Percentiles rank a stretch among this genome's conserved stretches.
phyloP scores from a whole-genome alignment of 2,113 vertebrate species.

The Hydropotes inermis region DNA sequence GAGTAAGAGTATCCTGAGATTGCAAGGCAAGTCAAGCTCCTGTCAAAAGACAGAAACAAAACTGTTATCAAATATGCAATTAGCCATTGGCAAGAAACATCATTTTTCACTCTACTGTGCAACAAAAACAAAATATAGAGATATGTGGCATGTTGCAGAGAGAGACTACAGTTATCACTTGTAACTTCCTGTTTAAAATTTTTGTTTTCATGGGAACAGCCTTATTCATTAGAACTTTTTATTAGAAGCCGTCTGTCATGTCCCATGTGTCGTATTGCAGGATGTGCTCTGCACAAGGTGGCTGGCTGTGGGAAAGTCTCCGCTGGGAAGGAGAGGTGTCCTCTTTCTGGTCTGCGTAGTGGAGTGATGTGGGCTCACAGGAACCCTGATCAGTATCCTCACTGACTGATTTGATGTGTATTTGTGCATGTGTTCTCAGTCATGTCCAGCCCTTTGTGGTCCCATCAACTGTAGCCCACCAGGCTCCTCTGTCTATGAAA shows the following conservation, averaged over 20 bases:
- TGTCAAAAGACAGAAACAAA: not conserved
- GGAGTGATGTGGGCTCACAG: not conserved
- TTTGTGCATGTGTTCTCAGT: not conserved
- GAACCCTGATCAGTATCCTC: not conserved
- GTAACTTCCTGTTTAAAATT: not conserved
- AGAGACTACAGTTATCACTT: not conserved
- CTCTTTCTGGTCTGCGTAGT: not conserved
- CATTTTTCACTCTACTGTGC: not conserved
- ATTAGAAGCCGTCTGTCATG: not conserved
- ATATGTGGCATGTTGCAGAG: not conserved
- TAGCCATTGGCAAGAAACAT: not conserved
- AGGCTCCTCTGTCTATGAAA: not conserved
- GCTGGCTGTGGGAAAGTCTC: not conserved
- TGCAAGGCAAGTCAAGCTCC: not conserved
- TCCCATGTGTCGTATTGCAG: rapidly evolving
- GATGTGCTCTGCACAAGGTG: not conserved
- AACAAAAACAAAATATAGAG: not conserved
- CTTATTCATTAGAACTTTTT: not conserved
- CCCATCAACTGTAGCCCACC: not conserved
- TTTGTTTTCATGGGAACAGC: not conserved
- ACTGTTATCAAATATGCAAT: not conserved
- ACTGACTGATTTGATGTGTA: not conserved
- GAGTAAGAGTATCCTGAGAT: not conserved
- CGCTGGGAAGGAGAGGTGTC: too few relatives aligned
- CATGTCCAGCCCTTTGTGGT: not conserved